phyloP scores from a whole-genome alignment of 92 coral and sea anemone genomes.

The Zoanthus solanderi region DNA sequence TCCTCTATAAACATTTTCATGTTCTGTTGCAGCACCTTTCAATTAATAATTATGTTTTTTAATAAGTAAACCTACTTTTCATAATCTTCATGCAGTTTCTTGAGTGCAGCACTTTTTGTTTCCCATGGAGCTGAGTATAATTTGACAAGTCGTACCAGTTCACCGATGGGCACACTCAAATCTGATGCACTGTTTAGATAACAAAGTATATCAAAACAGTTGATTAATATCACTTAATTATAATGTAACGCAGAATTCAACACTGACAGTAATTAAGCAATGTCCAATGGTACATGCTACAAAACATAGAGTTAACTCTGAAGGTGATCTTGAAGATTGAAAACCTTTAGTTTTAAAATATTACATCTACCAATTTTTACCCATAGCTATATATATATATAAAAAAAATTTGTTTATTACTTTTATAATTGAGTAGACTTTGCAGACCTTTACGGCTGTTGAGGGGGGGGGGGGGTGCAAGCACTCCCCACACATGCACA shows the following conservation, averaged over 20 bases:
- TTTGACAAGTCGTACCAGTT: slow-evolving; percentile 90
- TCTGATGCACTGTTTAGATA: slow-evolving; percentile 75
- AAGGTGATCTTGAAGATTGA: too few species aligned
- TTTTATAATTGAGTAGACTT: too few species aligned
- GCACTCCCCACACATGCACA: too few species aligned
- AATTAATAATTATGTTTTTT: background rate
- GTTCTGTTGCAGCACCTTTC: background rate
- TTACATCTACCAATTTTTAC: too few species aligned
- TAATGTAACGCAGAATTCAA: background rate
- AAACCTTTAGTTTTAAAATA: too few species aligned
- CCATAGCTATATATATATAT: too few species aligned
- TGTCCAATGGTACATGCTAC: too few species aligned
- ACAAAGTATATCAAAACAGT: background rate
- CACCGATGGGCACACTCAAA: slow-evolving; percentile 89
- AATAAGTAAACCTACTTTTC: slow-evolving; percentile 78
- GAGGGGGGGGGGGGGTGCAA: too few species aligned
- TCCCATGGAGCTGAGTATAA: slow-evolving; percentile 98
- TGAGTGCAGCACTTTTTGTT: slow-evolving; percentile 91
- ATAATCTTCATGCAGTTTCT: slow-evolving; percentile 97
- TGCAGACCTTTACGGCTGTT: too few species aligned
- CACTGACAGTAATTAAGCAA: background rate
- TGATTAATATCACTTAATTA: background rate
- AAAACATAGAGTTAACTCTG: too few species aligned
- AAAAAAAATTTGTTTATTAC: too few species aligned
- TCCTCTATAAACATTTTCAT: too few species aligned